Percentiles rank a stretch among this genome's conserved stretches.
phyloP scores from a whole-genome alignment of 2,797 vertebrate genomes.

The Dryobates pubescens region DNA sequence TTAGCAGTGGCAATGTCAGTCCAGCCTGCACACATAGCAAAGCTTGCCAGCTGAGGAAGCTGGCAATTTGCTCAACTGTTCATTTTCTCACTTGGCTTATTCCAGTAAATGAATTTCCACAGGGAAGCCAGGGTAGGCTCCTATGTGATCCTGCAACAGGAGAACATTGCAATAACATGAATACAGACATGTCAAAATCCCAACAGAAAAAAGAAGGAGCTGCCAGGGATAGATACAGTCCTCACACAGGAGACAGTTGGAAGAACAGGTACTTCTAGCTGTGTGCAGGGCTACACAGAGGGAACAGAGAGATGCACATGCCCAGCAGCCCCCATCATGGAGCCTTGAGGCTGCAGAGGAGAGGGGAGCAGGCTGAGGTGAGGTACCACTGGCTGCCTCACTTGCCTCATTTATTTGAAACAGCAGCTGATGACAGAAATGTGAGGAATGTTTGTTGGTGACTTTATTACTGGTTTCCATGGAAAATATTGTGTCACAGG shows the following conservation, averaged over 20 bases:
- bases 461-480: conserved; percentile 55
- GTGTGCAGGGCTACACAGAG: not conserved
- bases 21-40: not conserved
- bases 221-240: not conserved
- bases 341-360: not conserved
- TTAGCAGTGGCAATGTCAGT: not conserved
- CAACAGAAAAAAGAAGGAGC: not conserved
- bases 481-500: conserved; percentile 6
- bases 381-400: rapidly evolving
- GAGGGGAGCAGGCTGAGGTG: not conserved
- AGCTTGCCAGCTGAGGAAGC: not conserved
- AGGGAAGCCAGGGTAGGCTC: not conserved
- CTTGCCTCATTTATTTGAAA: not conserved
- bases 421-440: not conserved
- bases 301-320: not conserved
- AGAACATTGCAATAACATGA: rapidly evolving
- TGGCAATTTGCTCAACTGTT: not conserved
- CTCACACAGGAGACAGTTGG: not conserved
- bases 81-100: not conserved
- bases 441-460: not conserved
- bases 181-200: not conserved
- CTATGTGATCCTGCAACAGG: not conserved
- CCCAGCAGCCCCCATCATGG: not conserved
- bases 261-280: not conserved
- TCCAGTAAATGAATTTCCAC: not conserved